Evolutionary conservation across 2,113 vertebrate species (phyloP), one percentile per base, ranked within the genome.

Genomic region (Megatriorchis doriae): DNA sequence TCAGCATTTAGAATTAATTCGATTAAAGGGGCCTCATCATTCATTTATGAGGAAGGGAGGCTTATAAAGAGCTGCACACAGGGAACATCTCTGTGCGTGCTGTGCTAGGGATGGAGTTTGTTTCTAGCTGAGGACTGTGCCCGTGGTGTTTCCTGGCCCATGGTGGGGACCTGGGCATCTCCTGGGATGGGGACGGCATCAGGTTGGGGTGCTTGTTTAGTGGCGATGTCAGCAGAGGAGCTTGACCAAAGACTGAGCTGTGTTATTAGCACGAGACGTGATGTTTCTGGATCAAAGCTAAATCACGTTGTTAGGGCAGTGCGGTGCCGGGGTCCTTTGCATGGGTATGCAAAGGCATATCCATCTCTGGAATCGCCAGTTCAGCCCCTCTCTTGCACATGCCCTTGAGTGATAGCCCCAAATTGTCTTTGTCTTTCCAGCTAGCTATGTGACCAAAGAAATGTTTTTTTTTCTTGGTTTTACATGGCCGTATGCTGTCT

Each of bases 11-110:
- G 83, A 96, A 95, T 95, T 93, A 97, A 97, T 93, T 93, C 79
- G 86, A 82, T 96, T 98, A 98, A 98, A 93, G 77, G 96, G 36
- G 84, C 96, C 98, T 97, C 97, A 98, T 98, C 97, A 98, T 98
- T 99, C 97, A 98, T 98, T 98, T 91, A 97, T 97, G 97, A 98
- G 55, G 25, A 52, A 80, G 38, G 42, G 63, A 75, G 17, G 43
- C 29, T 94, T 55, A 16, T 11, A 21, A 84, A 84, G 66, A 70
- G 78, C 70, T 79, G 21, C 29, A 16, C 53, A 36, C 27, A 48
- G 36, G 71, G 45, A 61, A 14, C 40, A 42, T 29, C 31, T 87
- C 42, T 70, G 4, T 59, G 84, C 25, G 16, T 1, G 7, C 48
- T 20, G 16, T 77, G 52, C 56, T 58, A 1, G 13, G 58, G 74